These are phyloP conservation scores for Columba janthina DNA, from an alignment of 2,113 vertebrate genomes.

Conservation along the genomic window DNA sequence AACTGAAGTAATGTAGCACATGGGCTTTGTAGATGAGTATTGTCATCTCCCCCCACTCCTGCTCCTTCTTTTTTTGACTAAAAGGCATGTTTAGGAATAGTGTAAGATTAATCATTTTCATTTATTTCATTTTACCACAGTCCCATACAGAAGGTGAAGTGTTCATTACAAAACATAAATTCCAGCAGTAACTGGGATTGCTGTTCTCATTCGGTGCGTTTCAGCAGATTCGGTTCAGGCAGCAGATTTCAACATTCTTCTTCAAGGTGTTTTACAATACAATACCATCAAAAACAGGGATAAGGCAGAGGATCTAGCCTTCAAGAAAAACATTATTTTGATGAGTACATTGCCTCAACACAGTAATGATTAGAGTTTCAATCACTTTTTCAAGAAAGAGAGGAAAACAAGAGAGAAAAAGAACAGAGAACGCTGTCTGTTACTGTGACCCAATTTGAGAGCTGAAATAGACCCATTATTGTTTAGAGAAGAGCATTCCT, in stretches of 20 bases:
- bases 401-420: background rate
- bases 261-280: background rate
- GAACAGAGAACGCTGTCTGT: background rate
- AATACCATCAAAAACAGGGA: background rate
- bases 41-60: background rate
- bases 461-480: background rate
- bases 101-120: background rate
- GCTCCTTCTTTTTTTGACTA: background rate
- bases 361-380: background rate
- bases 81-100: background rate
- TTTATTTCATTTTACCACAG: background rate
- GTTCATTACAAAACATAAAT: background rate
- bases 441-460: constrained; percentile 37
- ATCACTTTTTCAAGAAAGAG: background rate
- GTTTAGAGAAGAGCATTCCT: constrained; percentile 15
- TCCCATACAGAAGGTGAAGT: background rate
- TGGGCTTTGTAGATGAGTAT: background rate
- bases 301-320: background rate
- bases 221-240: background rate
- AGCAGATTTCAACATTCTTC: background rate
- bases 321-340: background rate
- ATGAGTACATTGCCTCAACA: background rate
- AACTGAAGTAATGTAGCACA: background rate
- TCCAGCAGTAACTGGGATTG: background rate
- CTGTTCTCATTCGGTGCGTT: background rate